Base-by-base conservation (phyloP, 2,888 invertebrate genomes). In the Drosophila differens region DNA sequence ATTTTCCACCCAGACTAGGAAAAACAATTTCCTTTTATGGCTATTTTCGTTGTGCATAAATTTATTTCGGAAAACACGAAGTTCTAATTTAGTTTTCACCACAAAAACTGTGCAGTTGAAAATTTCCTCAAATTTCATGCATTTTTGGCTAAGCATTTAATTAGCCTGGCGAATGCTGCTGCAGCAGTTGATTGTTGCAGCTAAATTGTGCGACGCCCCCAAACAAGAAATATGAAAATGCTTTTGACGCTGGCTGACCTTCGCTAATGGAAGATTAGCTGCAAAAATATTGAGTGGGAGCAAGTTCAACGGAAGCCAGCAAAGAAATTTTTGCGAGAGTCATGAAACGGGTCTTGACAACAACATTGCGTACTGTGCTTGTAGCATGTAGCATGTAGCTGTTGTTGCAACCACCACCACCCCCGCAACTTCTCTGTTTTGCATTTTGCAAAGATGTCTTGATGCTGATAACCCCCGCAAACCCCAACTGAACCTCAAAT, bases 271-370 rank as follows among this genome's bases (percentile, higher is more conserved):
- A 47, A 44, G 70, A 28, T 39, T 49, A 37, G 81, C 61, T 33
- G 28, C 16, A 41, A 5, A 16, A 32, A 22, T 16, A 30, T 41
- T 51, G 19, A 3, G 22, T 4, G n/a, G 2, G 14, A 49, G 51
- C 79, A 79, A 76, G 83, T 81, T 81, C 89, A 90, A 90, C 87
- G 77, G 91, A 87, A 88, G 87, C 89, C 81, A 78, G 60, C 63
- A 74, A 75, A 75, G 76, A 79, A 71, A 75, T 51, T 79, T 68
- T 59, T 12, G n/a, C 16, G 32, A 44, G 28, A 58, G 22, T n/a
- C 39, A 16, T 22, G 44, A 51, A 79, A 68, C 79, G 59, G 41
- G 61, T 79, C 57, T 71, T 52, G 1, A 7, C 25, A 4, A 41
- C 59, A 68, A 77, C 69, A 81, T 77, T 81, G 79, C 81, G 77